A percentile compares a stretch with the other conserved stretches of the same genome.
Conservation (phyloP, 2,113 vertebrate genomes). For the Corapipo altera region DNA sequence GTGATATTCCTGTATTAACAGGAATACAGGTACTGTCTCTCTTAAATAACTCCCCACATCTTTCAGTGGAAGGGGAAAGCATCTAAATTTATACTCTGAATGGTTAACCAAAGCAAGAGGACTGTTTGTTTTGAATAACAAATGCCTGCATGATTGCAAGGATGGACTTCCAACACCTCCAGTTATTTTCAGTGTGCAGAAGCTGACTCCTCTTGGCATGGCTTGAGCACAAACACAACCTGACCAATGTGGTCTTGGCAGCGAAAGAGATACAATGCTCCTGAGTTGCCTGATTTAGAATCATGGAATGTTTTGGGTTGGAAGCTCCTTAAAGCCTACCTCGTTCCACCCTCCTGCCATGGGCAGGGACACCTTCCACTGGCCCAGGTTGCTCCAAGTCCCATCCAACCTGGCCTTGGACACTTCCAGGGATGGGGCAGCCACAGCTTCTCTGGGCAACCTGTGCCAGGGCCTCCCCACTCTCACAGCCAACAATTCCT, state of each 20-base stretch:
- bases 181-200: background rate
- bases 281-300: background rate
- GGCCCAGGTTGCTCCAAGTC: accelerated
- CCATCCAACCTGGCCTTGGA: accelerated
- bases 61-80: background rate
- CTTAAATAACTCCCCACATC: background rate
- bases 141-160: background rate
- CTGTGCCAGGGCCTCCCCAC: background rate
- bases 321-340: background rate
- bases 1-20: background rate
- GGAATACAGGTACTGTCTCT: background rate
- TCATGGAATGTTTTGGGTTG: background rate
- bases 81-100: background rate
- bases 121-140: background rate
- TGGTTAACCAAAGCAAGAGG: background rate
- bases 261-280: background rate
- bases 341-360: background rate
- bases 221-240: background rate
- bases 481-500: background rate
- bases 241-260: background rate
- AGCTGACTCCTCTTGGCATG: background rate
- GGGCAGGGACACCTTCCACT: background rate
- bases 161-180: background rate
- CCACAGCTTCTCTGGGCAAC: background rate
- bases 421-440: background rate